Evolutionary conservation across 2,113 vertebrate genomes (phyloP).

Genomic region (Galemys pyrenaicus): DNA sequence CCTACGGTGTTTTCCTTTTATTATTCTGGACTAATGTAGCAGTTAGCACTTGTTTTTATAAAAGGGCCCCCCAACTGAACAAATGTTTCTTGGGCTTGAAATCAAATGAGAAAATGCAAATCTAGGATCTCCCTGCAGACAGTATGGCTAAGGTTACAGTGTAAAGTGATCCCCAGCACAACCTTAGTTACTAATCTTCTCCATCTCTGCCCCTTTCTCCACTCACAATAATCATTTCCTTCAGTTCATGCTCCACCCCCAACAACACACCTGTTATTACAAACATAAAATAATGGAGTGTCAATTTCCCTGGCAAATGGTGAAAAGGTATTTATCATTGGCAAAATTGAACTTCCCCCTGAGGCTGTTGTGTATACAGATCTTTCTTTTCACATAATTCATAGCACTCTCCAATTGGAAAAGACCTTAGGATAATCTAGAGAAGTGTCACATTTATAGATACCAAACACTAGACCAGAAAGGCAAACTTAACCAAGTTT

Average conservation of each 20-base stretch:
- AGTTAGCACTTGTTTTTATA: background rate
- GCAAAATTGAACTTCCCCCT: conserved; percentile 46
- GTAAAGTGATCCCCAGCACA: conserved; percentile 38
- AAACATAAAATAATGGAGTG: conserved; percentile 41
- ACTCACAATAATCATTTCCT: conserved; percentile 38
- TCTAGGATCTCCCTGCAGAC: conserved; percentile 19
- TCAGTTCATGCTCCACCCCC: background rate
- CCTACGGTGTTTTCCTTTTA: background rate
- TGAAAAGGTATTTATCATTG: conserved; percentile 54
- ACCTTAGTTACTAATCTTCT: conserved; percentile 49
- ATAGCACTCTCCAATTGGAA: conserved; percentile 40
- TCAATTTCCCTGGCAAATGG: conserved; percentile 36
- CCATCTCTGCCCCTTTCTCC: background rate
- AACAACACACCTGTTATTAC: conserved; percentile 52
- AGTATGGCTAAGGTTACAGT: conserved; percentile 28
- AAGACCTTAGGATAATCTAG: background rate
- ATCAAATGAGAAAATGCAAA: conserved; percentile 31
- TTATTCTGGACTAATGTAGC: background rate
- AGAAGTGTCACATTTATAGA: background rate
- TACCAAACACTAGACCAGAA: background rate
- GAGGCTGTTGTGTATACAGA: background rate
- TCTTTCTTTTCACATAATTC: conserved; percentile 56
- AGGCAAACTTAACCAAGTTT: background rate
- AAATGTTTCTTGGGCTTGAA: background rate
- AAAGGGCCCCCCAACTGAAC: background rate